These are phyloP conservation scores for Glyphotaelius pellucidus DNA, from an alignment of 2,888 invertebrate species.

Conservation along the genomic window DNA sequence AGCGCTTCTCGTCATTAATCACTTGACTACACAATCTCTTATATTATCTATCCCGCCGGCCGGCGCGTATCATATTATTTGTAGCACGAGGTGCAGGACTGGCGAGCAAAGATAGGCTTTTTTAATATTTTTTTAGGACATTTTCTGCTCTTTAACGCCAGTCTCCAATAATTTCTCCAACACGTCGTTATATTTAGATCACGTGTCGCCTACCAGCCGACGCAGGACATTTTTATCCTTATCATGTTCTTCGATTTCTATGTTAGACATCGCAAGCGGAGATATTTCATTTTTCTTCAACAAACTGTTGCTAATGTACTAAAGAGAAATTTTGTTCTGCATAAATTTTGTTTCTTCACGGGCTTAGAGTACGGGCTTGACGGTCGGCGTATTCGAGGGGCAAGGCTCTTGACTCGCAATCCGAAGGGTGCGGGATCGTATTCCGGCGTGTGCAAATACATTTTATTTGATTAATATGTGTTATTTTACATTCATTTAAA, in stretches of 20 bases:
- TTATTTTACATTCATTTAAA: too few relatives aligned
- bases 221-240: neutral
- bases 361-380: too few relatives aligned
- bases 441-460: too few relatives aligned
- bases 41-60: neutral
- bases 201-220: neutral
- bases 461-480: too few relatives aligned
- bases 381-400: too few relatives aligned
- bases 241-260: neutral
- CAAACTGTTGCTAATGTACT: neutral
- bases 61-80: neutral
- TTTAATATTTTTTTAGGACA: too few relatives aligned
- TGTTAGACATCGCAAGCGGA: neutral
- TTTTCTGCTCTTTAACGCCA: neutral
- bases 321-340: too few relatives aligned
- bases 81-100: neutral
- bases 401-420: too few relatives aligned
- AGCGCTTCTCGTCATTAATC: constrained; percentile 19
- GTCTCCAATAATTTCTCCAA: neutral
- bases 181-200: neutral
- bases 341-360: too few relatives aligned
- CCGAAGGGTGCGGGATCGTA: too few relatives aligned
- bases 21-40: constrained; percentile 30
- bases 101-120: neutral
- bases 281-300: neutral